Conservation (phyloP, 2,113 vertebrate species). For the Notarius quadriscutis region DNA sequence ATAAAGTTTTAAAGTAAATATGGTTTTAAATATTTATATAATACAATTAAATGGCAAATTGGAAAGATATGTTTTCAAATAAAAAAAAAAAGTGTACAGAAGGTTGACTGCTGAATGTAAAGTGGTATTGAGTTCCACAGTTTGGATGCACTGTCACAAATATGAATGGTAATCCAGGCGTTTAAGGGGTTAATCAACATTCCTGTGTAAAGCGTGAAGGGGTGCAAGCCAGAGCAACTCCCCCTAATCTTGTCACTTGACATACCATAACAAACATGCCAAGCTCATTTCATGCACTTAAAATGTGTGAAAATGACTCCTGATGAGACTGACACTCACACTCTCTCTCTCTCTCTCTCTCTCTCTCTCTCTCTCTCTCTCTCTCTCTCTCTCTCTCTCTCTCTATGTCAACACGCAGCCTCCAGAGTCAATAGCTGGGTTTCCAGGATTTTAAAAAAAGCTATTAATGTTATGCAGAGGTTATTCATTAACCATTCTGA, state of each 20-base stretch:
- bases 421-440: constrained; percentile 45
- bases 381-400: not conserved
- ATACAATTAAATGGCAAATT: not conserved
- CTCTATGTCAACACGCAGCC: constrained; percentile 39
- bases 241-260: constrained; percentile 51
- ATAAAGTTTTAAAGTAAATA: too few relatives aligned
- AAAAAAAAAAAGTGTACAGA: not conserved
- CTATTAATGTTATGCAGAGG: constrained; percentile 39
- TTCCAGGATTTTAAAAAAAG: constrained; percentile 33
- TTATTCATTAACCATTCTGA: constrained; percentile 52
- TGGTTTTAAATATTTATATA: not conserved
- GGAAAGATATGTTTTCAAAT: not conserved
- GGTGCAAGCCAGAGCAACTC: constrained; percentile 19
- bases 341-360: constrained; percentile 7
- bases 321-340: constrained; percentile 12
- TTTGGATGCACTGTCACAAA: not conserved
- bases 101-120: not conserved
- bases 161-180: not conserved
- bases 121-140: not conserved
- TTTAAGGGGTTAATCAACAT: not conserved
- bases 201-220: not conserved
- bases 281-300: constrained; percentile 59
- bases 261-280: constrained; percentile 57
- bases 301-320: constrained; percentile 47
- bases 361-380: constrained; percentile 17